Evolutionary conservation across 1,140 invertebrate genomes (phyloP).

Genomic region (Tetragnatha versicolor): DNA sequence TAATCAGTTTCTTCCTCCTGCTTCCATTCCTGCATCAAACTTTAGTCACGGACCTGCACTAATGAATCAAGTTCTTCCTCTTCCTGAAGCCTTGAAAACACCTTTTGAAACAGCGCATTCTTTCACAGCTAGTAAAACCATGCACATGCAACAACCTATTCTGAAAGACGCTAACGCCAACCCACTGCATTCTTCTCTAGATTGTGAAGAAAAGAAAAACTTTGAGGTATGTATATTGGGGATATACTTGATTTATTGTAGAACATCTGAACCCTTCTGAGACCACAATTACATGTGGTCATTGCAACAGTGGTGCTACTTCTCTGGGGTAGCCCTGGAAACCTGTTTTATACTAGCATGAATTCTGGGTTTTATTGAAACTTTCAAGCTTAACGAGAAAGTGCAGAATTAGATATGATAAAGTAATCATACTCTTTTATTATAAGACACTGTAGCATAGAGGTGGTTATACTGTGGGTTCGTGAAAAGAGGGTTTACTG

Average conservation of each 20-base stretch:
- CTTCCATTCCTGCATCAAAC: neutral
- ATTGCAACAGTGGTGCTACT: neutral
- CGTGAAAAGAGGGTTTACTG: too few species aligned
- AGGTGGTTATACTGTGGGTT: too few species aligned
- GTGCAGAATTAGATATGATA: too few species aligned
- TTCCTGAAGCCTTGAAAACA: neutral
- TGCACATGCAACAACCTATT: neutral
- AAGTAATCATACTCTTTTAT: too few species aligned
- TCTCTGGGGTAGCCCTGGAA: neutral
- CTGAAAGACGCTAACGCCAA: conserved; percentile 50
- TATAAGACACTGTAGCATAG: too few species aligned
- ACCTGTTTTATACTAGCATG: neutral
- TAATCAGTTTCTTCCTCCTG: neutral
- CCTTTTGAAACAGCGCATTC: neutral
- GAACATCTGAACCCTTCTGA: too few species aligned
- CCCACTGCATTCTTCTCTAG: conserved; percentile 22
- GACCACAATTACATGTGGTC: too few species aligned
- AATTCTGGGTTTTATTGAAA: neutral
- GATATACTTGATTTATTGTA: too few species aligned
- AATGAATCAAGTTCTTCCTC: neutral
- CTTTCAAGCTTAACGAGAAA: neutral
- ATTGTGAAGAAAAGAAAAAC: conserved; percentile 1
- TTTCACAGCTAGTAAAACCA: neutral
- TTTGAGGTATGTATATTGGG: conserved; percentile 13
- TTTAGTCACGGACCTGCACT: neutral